These are phyloP conservation scores for Rhinopomastus cyanomelas DNA, from an alignment of 2,113 vertebrate genomes.

Conservation along the genomic window DNA sequence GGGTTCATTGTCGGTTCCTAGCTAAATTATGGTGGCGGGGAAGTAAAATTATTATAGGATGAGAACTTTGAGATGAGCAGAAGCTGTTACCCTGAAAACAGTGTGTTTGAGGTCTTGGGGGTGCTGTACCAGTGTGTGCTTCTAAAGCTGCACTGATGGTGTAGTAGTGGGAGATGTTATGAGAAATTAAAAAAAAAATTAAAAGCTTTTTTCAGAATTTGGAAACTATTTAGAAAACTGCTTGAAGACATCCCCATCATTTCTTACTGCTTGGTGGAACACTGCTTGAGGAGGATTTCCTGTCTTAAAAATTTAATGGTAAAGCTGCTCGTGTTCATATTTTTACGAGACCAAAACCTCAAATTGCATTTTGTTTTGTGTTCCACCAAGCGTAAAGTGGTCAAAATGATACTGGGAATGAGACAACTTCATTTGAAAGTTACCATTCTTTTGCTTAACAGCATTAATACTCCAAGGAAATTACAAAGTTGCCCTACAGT, in stretches of 20 bases:
- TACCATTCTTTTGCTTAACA: not conserved
- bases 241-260: not conserved
- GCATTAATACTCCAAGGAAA: not conserved
- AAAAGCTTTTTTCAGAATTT: not conserved
- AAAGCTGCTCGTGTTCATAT: not conserved
- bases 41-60: not conserved
- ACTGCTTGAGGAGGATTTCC: not conserved
- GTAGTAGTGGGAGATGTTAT: not conserved
- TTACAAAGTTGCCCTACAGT: not conserved
- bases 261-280: not conserved
- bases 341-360: not conserved
- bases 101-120: not conserved
- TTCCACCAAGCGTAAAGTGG: not conserved
- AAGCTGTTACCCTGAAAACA: not conserved
- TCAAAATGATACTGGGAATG: not conserved
- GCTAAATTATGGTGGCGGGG: not conserved
- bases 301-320: slow-evolving; percentile 11
- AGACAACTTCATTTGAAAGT: not conserved
- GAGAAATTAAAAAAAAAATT: not conserved
- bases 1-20: not conserved
- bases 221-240: not conserved
- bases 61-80: not conserved
- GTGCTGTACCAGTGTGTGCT: not conserved
- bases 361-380: not conserved
- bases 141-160: not conserved